Conservation (phyloP, 2,113 vertebrate species). For the Oreotragus oreotragus region DNA sequence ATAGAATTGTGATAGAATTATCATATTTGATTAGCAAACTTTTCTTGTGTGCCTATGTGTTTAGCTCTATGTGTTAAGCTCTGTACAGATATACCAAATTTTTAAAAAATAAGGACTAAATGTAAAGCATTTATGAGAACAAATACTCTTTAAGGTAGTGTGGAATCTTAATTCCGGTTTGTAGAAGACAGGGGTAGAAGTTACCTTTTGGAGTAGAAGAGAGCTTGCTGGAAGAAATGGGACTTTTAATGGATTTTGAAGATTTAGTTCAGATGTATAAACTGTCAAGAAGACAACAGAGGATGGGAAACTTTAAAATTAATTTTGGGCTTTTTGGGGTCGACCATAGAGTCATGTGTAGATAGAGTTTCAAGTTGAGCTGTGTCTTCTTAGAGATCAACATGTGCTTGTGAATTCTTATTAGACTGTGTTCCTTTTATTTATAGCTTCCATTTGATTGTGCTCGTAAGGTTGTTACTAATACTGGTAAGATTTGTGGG, state of each 20-base stretch:
- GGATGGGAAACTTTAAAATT: slow-evolving; percentile 59
- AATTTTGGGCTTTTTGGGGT: slow-evolving; percentile 49
- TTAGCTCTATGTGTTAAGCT: background rate
- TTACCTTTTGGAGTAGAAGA: background rate
- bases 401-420: slow-evolving; percentile 48
- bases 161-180: background rate
- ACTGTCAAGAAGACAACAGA: slow-evolving; percentile 1
- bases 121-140: background rate
- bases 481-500: slow-evolving; percentile 66
- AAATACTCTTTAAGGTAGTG: background rate
- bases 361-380: slow-evolving; percentile 62
- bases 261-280: background rate
- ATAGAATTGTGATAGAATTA: background rate
- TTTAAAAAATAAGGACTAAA: background rate
- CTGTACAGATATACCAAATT: background rate
- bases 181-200: background rate
- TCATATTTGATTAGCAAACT: background rate
- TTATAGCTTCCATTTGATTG: slow-evolving; percentile 68
- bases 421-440: slow-evolving; percentile 58
- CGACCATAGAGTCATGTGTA: slow-evolving; percentile 49
- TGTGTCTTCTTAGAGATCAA: slow-evolving; percentile 41
- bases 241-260: slow-evolving; percentile 17
- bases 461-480: slow-evolving; percentile 63
- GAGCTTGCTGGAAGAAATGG: slow-evolving; percentile 6
- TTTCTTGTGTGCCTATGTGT: background rate